Evolutionary conservation across 2,888 invertebrate species (phyloP).

Genomic region (Clitarchus hookeri): DNA sequence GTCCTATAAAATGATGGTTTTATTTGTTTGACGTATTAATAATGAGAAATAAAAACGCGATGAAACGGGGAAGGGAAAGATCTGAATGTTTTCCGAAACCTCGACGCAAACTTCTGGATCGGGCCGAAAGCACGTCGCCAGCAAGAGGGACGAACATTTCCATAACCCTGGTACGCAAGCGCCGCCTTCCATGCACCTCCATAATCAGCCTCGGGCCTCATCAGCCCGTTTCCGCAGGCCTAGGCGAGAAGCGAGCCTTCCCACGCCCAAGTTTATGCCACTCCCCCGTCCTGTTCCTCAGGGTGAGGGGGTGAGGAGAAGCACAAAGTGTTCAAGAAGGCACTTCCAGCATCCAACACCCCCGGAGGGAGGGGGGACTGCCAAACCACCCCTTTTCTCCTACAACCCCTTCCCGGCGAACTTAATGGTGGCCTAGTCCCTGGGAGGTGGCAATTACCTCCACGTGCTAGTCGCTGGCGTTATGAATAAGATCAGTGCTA

Average conservation of each 20-base stretch:
- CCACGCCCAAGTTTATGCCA: too few species aligned
- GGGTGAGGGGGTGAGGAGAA: not conserved
- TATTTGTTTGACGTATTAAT: too few species aligned
- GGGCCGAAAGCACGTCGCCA: not conserved
- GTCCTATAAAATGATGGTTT: too few species aligned
- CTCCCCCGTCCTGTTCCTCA: not conserved
- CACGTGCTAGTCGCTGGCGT: conserved; percentile 14
- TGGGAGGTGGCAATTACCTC: not conserved
- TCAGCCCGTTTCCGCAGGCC: not conserved
- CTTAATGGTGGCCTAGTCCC: too few species aligned
- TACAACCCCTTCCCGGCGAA: too few species aligned
- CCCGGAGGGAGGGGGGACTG: too few species aligned
- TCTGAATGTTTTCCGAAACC: too few species aligned
- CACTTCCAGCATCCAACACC: not conserved
- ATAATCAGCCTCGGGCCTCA: not conserved
- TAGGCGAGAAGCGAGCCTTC: too few species aligned
- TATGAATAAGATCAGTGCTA: conserved; percentile 7
- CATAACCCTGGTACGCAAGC: not conserved
- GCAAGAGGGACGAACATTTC: not conserved
- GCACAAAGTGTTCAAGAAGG: conserved; percentile 14
- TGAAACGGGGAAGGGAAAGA: too few species aligned
- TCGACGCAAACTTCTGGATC: not conserved
- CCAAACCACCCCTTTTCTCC: too few species aligned
- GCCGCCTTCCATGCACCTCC: not conserved
- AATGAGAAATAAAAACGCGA: too few species aligned